Evolutionary conservation across 2,888 invertebrate species (phyloP).

Genomic region (Archips xylosteana): DNA sequence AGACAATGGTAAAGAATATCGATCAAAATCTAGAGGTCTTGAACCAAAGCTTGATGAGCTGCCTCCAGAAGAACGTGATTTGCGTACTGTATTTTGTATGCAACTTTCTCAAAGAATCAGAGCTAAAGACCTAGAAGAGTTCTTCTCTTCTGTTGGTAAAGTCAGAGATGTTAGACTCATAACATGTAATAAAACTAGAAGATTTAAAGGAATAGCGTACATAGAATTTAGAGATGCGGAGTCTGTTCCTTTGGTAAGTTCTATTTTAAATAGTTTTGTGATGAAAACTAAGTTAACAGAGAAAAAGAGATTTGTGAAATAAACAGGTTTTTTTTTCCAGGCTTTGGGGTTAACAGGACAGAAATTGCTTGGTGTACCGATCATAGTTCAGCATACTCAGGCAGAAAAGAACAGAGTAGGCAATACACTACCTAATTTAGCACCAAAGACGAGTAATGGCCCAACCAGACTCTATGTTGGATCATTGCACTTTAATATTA

Average conservation of each 20-base stretch:
- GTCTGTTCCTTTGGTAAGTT: constrained; percentile 95
- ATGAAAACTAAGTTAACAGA: not conserved
- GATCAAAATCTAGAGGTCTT: constrained; percentile 81
- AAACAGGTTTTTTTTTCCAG: constrained; percentile 74
- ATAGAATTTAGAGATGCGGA: constrained; percentile 99
- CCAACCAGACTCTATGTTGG: constrained; percentile 99
- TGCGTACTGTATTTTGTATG: constrained; percentile 99
- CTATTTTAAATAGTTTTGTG: not conserved
- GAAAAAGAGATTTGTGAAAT: not conserved
- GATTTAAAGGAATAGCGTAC: constrained; percentile 99
- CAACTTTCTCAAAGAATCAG: constrained; percentile 97
- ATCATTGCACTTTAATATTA: constrained; percentile 98
- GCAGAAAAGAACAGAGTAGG: constrained; percentile 97
- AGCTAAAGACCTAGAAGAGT: constrained; percentile 98
- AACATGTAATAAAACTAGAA: constrained; percentile 98
- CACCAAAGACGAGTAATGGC: constrained; percentile 95
- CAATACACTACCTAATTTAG: constrained; percentile 92
- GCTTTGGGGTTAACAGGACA: constrained; percentile 98
- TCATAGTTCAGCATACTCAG: constrained; percentile 99
- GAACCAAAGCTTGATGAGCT: constrained; percentile 89
- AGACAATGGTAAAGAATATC: constrained; percentile 66
- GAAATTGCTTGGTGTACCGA: constrained; percentile 97
- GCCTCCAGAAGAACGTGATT: constrained; percentile 98
- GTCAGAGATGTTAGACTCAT: constrained; percentile 99
- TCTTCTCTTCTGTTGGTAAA: constrained; percentile 99